These are phyloP conservation scores for Intellagama lesueurii DNA, from an alignment of 2,797 vertebrate genomes.

Conservation along the genomic window DNA sequence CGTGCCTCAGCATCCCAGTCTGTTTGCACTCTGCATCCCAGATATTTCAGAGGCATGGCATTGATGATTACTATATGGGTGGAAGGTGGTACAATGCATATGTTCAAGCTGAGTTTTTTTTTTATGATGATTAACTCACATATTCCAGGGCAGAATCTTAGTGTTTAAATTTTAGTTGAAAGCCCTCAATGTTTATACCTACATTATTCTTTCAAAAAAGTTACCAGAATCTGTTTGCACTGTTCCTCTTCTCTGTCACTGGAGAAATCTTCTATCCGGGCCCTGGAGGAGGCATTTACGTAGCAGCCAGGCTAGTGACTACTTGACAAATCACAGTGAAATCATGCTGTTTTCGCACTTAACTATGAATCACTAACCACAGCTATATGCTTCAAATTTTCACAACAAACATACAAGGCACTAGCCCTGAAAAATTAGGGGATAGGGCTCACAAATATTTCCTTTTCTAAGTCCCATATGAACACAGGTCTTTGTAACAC, in stretches of 20 bases:
- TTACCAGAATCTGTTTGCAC: background rate
- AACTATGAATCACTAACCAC: conserved; percentile 15
- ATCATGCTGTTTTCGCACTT: background rate
- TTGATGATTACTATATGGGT: no score
- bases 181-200: background rate
- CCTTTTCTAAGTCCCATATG: background rate
- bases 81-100: no score
- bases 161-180: background rate
- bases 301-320: background rate
- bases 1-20: background rate
- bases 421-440: background rate
- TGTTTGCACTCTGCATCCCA: background rate
- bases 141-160: background rate
- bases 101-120: background rate
- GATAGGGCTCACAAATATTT: background rate
- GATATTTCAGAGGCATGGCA: background rate
- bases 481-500: background rate
- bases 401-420: background rate
- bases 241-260: background rate
- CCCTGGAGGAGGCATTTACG: background rate
- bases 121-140: background rate
- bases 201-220: background rate
- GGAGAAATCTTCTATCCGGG: background rate
- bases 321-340: background rate
- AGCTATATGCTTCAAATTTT: background rate